These are phyloP conservation scores for Pimephales promelas DNA, from an alignment of 2,113 vertebrate species.

Conservation along the genomic window DNA sequence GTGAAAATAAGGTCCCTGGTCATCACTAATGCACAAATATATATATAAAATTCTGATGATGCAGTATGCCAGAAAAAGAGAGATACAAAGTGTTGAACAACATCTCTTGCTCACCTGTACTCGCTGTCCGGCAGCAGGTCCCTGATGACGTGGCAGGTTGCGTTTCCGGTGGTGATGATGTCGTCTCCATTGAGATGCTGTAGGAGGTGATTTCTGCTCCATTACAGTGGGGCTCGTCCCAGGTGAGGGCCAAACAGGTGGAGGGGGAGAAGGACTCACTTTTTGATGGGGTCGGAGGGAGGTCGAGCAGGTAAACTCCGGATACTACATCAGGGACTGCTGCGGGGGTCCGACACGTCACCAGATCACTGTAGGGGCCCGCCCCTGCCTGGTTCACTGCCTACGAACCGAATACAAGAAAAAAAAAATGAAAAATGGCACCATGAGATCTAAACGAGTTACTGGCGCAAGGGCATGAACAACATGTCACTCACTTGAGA, in stretches of 20 bases:
- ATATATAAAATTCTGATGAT: too few species aligned
- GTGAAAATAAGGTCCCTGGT: slow-evolving; percentile 18
- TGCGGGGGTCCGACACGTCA: slow-evolving; percentile 85
- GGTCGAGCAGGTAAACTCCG: slow-evolving; percentile 80
- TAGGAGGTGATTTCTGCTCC: slow-evolving; percentile 90
- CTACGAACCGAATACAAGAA: slow-evolving; percentile 65
- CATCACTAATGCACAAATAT: slow-evolving; percentile 39
- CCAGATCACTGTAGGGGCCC: slow-evolving; percentile 87
- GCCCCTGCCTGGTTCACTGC: slow-evolving; percentile 91
- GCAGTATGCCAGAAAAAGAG: background rate
- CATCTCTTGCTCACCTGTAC: slow-evolving; percentile 81
- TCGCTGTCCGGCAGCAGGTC: slow-evolving; percentile 91
- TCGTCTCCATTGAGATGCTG: slow-evolving; percentile 83
- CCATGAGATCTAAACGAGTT: background rate
- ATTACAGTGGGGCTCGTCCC: slow-evolving; percentile 93
- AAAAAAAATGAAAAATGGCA: background rate
- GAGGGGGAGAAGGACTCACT: slow-evolving; percentile 76
- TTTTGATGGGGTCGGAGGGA: slow-evolving; percentile 64
- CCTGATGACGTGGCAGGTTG: slow-evolving; percentile 78
- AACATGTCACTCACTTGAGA: too few species aligned
- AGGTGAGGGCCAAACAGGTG: slow-evolving; percentile 89
- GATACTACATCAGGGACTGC: slow-evolving; percentile 82
- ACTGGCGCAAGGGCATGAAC: too few species aligned
- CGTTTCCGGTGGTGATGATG: slow-evolving; percentile 78
- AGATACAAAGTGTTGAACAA: background rate